Evolutionary conservation across 2,888 invertebrate species (phyloP), one percentile per base, ranked within the genome.

Genomic region (Phoenoteleia sp.): DNA sequence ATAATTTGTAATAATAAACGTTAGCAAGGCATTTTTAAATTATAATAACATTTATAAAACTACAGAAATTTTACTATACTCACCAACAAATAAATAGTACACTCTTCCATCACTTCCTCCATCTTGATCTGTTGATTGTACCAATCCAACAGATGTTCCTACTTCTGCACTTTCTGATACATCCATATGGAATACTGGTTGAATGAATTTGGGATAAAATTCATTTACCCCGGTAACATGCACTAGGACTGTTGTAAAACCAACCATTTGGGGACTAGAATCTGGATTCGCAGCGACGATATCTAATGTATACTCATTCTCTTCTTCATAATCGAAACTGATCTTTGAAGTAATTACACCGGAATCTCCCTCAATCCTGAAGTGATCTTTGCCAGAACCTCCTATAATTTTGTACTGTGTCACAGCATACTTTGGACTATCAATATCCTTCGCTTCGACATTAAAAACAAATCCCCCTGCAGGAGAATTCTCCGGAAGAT

Each of bases 111-210:
- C 98, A 56, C 96, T 96, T 3, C 98, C 98, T 9, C 96, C 96
- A 92, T 98, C 98, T 94, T 97, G 97, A 93, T 98, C 98, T 0
- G 97, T 97, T 0, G 98, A 98, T 94, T 97, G 97, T 83, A 98
- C 96, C 6, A 96, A 95, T 2, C 99, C 99, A 36, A 99, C 97
- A 72, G 96, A 96, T 0, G 97, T 97, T 29, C 98, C 98, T 54
- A 98, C 96, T 88, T 96, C 96, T 0, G 98, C 97, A 27, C 98
- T 98, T 94, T 99, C 99, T 19, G 98, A 98, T 0, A 99, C 98
- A 90, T 98, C 98, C 92, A 98, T 98, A 92, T 98, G 98, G 93
- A 98, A 98, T 1, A 97, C 98, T 0, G 98, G 97, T 92, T 98
- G 98, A 71, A 97, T 95, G 92, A 98, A 98, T 90, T 96, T 96